Base-by-base conservation (phyloP, 2,113 vertebrate species). In the Sialia sialis region DNA sequence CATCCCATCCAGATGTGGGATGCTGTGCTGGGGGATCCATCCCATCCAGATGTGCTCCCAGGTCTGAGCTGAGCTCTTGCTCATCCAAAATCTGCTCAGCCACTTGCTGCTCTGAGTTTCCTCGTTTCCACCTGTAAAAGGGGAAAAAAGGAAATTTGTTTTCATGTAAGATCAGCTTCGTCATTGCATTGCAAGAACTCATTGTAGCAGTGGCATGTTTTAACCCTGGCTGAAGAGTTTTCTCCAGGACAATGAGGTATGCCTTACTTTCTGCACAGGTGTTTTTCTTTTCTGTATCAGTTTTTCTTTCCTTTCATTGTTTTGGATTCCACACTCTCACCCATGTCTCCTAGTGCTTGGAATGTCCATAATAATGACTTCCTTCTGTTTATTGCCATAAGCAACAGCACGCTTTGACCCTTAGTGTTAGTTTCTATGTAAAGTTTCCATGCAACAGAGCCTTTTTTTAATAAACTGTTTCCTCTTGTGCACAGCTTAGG, bases 1-100 rank as follows among this genome's bases (percentile, higher is more conserved):
- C 49, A 51, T 49, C 48, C 23, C 23, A 49, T 23, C 12, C 6
- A 1, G 2, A 1, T 1, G 2, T 12, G 14, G 46, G 11, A 48
- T 48, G 21, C 46, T 48, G 46, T 23, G 46, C 46, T 4, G 12
- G 3, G 46, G 23, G 48, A 48, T 48, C 48, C 48, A 48, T 51
- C 49, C 26, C 20, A 3, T 6, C 8, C 7, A 1, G 30, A 5
- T 29, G n/a, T 49, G 18, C 51, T n/a, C 17, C 15, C 1, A 1
- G 77, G 8, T 9, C 23, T 18, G 29, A 25, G 22, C 7, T 44
- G 27, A 5, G 10, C 30, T 20, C 52, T 44, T 17, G 22, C 39
- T 7, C 4, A 0, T 21, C 17, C 76, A 23, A 23, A 41, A 3
- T 73, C 56, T 56, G 18, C 48, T 63, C 15, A 13, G 44, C n/a